phyloP scores from a whole-genome alignment of 1,140 invertebrate species.

The Meloidogyne floridensis region DNA sequence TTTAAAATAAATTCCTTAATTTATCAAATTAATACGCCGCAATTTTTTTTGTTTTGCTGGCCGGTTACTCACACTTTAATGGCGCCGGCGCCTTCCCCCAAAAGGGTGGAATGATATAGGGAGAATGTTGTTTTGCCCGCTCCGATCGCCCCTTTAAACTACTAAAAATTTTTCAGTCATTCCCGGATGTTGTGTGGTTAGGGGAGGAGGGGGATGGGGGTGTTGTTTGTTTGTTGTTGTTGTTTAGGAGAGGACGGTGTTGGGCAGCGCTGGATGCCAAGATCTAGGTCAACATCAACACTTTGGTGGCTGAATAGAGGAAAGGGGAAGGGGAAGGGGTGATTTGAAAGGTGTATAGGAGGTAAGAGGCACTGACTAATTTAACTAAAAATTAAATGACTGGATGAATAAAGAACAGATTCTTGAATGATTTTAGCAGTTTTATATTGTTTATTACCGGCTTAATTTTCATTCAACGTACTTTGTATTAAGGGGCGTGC shows the following conservation, averaged over 20 bases:
- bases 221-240: background rate
- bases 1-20: background rate
- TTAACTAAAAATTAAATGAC: background rate
- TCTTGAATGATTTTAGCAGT: background rate
- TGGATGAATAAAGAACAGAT: background rate
- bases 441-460: background rate
- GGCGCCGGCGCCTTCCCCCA: background rate
- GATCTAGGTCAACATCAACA: conserved; percentile 8
- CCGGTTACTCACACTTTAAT: background rate
- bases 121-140: background rate
- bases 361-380: background rate
- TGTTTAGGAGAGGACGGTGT: background rate
- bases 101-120: background rate
- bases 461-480: background rate
- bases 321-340: background rate
- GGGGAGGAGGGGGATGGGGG: background rate
- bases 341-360: background rate
- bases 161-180: background rate
- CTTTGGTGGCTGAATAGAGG: background rate
- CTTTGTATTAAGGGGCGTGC: background rate
- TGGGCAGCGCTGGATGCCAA: background rate
- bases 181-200: conserved; percentile 5
- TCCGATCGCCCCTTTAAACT: background rate
- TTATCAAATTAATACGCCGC: background rate
- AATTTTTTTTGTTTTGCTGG: background rate